A percentile compares a stretch with the other conserved stretches of the same genome.
These are phyloP conservation scores for Eueremaeus valkanovi DNA, from an alignment of 2,888 invertebrate genomes.

Conservation along the genomic window DNA sequence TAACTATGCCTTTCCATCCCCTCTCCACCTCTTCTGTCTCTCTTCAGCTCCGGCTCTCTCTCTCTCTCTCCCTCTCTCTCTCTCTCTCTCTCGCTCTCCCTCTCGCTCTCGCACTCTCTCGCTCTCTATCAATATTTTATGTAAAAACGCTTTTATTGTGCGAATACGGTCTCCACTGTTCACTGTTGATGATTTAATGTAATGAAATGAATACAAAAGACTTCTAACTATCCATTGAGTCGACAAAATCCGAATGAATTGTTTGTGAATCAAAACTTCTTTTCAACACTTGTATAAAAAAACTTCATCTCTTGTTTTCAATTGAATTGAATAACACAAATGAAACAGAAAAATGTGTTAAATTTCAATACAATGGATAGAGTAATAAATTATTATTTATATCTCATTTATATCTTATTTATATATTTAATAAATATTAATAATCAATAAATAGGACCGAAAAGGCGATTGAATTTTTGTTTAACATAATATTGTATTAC, in stretches of 20 bases:
- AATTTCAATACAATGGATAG: neutral
- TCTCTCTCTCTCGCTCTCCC: slow-evolving; percentile 21
- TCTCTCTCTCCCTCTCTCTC: slow-evolving; percentile 17
- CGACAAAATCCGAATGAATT: slow-evolving; percentile 8
- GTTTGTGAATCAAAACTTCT: slow-evolving; percentile 1
- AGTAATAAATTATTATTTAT: too few relatives aligned
- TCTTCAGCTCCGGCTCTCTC: too few relatives aligned
- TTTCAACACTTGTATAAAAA: too few relatives aligned
- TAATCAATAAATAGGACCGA: neutral
- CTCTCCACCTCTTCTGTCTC: slow-evolving; percentile 30
- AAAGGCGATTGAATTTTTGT: neutral
- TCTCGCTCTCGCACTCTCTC: too few relatives aligned
- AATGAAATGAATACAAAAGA: slow-evolving; percentile 35
- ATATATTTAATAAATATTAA: too few relatives aligned
- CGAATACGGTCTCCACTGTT: neutral
- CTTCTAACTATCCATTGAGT: slow-evolving; percentile 6
- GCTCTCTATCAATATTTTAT: slow-evolving; percentile 35
- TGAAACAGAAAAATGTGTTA: neutral
- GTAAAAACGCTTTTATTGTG: slow-evolving; percentile 36
- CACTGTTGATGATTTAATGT: slow-evolving; percentile 21
- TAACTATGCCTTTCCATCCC: slow-evolving; percentile 13
- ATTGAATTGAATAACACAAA: neutral
- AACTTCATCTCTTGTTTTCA: too few relatives aligned
- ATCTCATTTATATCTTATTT: too few relatives aligned
- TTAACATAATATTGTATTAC: slow-evolving; percentile 21